Evolutionary conservation across 2,113 vertebrate genomes (phyloP).

Genomic region (Oncorhynchus mykiss): DNA sequence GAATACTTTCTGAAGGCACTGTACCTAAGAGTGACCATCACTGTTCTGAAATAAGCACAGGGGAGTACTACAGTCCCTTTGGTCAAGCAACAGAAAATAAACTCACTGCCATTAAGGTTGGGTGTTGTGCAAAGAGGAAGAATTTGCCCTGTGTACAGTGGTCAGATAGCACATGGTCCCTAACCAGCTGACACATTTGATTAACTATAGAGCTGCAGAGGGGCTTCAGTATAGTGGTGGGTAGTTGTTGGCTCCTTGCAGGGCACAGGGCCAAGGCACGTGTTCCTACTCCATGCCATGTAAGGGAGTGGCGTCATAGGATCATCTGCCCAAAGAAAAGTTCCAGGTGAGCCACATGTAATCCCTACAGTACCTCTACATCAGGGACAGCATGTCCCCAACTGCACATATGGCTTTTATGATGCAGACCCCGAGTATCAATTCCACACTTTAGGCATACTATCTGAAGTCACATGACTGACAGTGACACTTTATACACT

Average conservation of each 20-base stretch:
- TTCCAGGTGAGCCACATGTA: not conserved
- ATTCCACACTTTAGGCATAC: no score
- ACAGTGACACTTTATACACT: no score
- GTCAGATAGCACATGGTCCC: not conserved
- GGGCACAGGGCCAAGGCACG: not conserved
- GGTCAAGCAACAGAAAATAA: not conserved
- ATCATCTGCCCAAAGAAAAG: not conserved
- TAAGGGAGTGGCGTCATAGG: slow-evolving; percentile 4
- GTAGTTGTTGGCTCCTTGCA: not conserved
- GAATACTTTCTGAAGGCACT: not conserved
- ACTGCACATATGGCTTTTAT: not conserved
- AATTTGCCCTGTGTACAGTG: not conserved
- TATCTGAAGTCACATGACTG: no score
- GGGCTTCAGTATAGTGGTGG: not conserved
- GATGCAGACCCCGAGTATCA: not conserved
- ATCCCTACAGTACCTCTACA: slow-evolving; percentile 6
- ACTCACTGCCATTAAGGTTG: not conserved
- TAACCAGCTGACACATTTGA: not conserved
- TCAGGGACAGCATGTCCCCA: not conserved
- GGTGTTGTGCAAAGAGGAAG: not conserved
- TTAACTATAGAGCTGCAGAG: not conserved
- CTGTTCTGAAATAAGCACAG: not conserved
- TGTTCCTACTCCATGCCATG: slow-evolving; percentile 1
- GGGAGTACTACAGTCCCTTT: no score
- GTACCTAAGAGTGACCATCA: not conserved